Base-by-base conservation (phyloP, 2,113 vertebrate genomes). In the Tetraodon nigroviridis region DNA sequence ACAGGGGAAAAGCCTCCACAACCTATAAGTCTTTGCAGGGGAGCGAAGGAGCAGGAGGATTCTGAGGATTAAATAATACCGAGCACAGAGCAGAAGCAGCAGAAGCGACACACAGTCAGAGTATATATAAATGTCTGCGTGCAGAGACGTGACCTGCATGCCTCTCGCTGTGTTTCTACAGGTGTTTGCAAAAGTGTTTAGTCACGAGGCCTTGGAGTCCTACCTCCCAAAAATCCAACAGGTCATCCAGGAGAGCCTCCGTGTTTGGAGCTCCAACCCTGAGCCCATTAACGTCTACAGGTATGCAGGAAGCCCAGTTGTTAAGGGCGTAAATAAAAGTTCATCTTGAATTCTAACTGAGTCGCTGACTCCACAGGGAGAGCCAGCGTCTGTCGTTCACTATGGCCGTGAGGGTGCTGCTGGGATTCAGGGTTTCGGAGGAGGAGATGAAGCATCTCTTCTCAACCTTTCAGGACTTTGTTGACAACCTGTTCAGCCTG, bases 151-250 rank as follows among this genome's bases (percentile, higher is more conserved):
- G 46, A 47, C 13, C 16, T 11, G 24, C 5, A 2, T 53, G 12
- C 13, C 21, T 49, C 3, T 53, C 3, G 0, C 2, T 67, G 11
- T 51, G 19, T 71, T 29, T 68, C 47, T 0, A 0, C 15, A 99
- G 97, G 93, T 99, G 32, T 96, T 98, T 81, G 95, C 97, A 61
- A 98, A 96, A 84, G 93, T 98, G 62, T 98, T 99, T 89, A 99
- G 95, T 82, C 96, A 99, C 0, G 95, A 97, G 51, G 95, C 97
- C 0, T 77, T 99, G 87, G 93, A 97, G 82, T 94, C 91, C 19
- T 99, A 99, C 67, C 92, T 99, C 2, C 97, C 96, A 10, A 97
- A 98, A 85, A 98, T 99, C 84, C 96, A 94, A 80, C 89, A 92
- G 87, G 96, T 98, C 62, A 97, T 99, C 82, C 97, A 97, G 82